Base-by-base conservation (phyloP, 2,888 invertebrate genomes). In the Eretmocerus hayati region DNA sequence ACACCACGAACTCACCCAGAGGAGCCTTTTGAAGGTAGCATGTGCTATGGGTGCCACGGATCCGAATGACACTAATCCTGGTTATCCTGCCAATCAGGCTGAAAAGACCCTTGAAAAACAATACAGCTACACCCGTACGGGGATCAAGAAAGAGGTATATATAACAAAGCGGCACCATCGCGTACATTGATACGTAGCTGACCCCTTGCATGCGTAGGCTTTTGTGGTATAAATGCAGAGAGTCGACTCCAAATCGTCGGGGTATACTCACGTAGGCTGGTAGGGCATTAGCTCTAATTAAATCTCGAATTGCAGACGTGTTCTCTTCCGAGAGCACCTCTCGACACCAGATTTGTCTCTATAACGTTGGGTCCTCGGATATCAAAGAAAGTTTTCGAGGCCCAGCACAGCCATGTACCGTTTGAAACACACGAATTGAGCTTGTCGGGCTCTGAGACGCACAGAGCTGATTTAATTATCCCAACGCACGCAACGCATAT, bases 371-470 rank as follows among this genome's bases (percentile, higher is more conserved):
- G 52, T 59, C 56, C 48, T 63, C 63, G 50, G 58, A 62, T 65
- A 61, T 62, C 62, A 62, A 62, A 62, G 62, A 59, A 59, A 56
- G 46, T 54, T n/a, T n/a, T 49, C 55, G 63, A 63, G 63, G 62
- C 59, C 59, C 58, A 45, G 58, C 52, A 54, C 39, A 33, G 9
- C 9, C 9, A n/a, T n/a, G n/a, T n/a, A n/a, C 44, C 55, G 59
- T 61, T 62, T 62, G 64, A 63, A n/a, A n/a, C 57, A 63, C 55
- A 51, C 46, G 62, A 63, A 56, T n/a, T n/a, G n/a, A n/a, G n/a
- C 58, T 53, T 26, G 26, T 11, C 26, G 53, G 50, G 43, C 47
- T 50, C 19, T 44, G 43, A 45, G 51, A 16, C 23, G 20, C 33
- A 21, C n/a, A 18, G 42, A 38, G 56, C 53, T 47, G 58, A 57